phyloP scores from a whole-genome alignment of 2,797 vertebrate species.

The Platalea minor region DNA sequence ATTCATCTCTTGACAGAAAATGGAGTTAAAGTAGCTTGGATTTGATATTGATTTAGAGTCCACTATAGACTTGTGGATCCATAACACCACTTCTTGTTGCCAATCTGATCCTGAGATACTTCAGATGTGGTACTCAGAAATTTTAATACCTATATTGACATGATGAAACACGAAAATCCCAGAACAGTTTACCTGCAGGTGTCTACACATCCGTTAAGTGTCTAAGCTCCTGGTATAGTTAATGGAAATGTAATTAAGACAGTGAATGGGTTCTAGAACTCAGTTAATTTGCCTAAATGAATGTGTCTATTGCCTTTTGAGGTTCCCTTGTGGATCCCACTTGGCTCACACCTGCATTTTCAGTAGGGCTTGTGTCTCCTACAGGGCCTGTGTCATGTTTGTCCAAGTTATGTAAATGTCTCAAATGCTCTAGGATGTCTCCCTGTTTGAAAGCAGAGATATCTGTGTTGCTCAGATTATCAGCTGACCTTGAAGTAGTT shows the following conservation, averaged over 20 bases:
- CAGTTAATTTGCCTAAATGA: background rate
- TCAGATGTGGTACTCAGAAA: background rate
- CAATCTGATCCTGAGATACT: background rate
- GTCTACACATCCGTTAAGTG: background rate
- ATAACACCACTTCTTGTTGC: background rate
- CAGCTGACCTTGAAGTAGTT: background rate
- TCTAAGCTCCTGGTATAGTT: background rate
- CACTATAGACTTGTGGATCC: background rate
- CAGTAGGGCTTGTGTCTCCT: background rate
- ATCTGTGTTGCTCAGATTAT: background rate
- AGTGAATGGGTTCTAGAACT: background rate
- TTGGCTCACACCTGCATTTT: background rate
- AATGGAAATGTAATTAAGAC: background rate
- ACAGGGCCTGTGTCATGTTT: accelerated
- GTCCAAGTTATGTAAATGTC: background rate
- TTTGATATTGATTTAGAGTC: background rate
- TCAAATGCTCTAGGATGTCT: background rate
- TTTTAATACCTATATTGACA: background rate
- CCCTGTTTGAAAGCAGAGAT: background rate
- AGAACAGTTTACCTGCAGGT: background rate
- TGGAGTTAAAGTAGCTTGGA: background rate
- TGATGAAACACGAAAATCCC: background rate
- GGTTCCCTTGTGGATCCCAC: background rate
- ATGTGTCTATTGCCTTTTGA: background rate
- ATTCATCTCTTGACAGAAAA: background rate